These are phyloP conservation scores for Philereme transversata DNA, from an alignment of 2,888 invertebrate genomes.

Conservation along the genomic window DNA sequence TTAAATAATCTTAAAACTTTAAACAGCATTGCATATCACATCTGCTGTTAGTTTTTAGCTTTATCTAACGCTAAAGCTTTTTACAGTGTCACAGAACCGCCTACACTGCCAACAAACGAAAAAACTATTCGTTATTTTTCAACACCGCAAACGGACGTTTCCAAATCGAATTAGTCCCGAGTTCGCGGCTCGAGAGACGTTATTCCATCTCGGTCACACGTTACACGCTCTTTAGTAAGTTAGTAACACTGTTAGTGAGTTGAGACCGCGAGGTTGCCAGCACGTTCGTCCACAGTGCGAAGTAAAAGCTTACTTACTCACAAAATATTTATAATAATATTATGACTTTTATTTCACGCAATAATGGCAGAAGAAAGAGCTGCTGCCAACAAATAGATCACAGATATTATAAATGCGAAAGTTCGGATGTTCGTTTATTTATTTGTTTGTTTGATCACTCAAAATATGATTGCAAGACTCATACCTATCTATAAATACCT, in stretches of 20 bases:
- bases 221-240: conserved; percentile 64
- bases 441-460: too few relatives aligned
- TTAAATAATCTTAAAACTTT: too few relatives aligned
- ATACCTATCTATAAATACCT: too few relatives aligned
- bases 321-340: too few relatives aligned
- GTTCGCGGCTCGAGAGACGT: conserved; percentile 49
- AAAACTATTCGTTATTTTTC: conserved; percentile 28
- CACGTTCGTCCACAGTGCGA: conserved; percentile 12
- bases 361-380: too few relatives aligned
- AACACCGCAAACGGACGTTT: conserved; percentile 35
- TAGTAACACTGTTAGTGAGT: conserved; percentile 63
- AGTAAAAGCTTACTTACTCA: background rate
- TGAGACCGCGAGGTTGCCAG: conserved; percentile 39
- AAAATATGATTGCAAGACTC: too few relatives aligned
- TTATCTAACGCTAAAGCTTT: background rate
- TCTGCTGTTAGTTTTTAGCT: too few relatives aligned
- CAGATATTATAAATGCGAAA: too few relatives aligned
- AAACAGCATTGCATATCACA: too few relatives aligned
- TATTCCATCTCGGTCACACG: conserved; percentile 53
- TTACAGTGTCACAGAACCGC: background rate
- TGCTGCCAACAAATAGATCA: too few relatives aligned
- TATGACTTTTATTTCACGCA: too few relatives aligned
- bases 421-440: too few relatives aligned
- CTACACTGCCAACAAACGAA: conserved; percentile 6
- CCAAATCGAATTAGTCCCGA: conserved; percentile 39